Evolutionary conservation across 64 coral and sea anemone genomes (phyloP), one percentile per base, ranked within the genome.

Genomic region (Porites australiensis): DNA sequence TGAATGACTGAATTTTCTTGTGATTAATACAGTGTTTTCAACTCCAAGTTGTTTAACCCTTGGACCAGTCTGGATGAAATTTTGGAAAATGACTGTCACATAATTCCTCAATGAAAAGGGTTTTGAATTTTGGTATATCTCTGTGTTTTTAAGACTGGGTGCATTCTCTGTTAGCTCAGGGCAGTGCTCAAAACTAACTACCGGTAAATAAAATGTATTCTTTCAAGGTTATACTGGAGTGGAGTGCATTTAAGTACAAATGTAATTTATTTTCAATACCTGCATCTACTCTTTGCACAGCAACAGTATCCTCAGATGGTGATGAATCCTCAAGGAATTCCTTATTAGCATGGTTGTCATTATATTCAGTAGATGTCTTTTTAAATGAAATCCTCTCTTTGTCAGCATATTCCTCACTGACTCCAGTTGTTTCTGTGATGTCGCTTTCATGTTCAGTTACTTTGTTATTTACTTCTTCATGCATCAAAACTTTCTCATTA

Each of bases 241-340:
- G 5, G n/a, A 21, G 7, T 8, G n/a, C 1, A 70, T 5, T 70
- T 21, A 11, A 15, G 13, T 45, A 4, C 15, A 47, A 74, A 47
- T 10, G 44, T 45, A 10, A 15, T 13, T 74, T 37, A 37, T 37
- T 8, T 9, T 45, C 72, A 4, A 5, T 76, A 83, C 81, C 81
- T 83, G 81, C 61, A 68, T 83, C 81, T 67, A 83, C 63, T 20
- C 62, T 64, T 48, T 83, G 81, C 62, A 83, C 1, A 68, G 51
- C 81, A 83, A 50, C 8, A 51, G 43, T 19, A 18, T 64, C 63
- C 21, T 50, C 62, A 22, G 51, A 18, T 0, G 13, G 5, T 19
- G 46, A 53, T 13, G 54, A 74, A 3, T 13, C 45, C 45, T 11
- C 16, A 8, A 50, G 51, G 5, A 81, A 49, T 45, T 90, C 88